Evolutionary conservation across 2,113 vertebrate species (phyloP), one percentile per base, ranked within the genome.

Genomic region (Coregonus clupeaformis): DNA sequence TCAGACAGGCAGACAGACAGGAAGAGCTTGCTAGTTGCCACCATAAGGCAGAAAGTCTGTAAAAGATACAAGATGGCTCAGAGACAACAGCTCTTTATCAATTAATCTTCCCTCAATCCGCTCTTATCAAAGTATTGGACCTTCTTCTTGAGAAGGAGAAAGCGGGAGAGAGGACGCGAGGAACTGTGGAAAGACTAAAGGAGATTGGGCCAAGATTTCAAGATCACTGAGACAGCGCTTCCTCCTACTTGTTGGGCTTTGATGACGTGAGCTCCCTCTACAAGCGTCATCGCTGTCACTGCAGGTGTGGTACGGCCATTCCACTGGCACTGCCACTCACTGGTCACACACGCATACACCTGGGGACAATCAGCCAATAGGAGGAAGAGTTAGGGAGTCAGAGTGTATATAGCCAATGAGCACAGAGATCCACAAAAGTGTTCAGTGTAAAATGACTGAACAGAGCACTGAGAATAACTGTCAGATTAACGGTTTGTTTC

Each of bases 251-350:
- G 87, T 60, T 90, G 87, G 42, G 93, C 92, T 25, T 92, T 93
- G 74, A 97, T 83, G 3, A 96, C 89, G 79, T 93, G 83, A 6
- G 6, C 1, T 0, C 83, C 87, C 20, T 64, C 22, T 0, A 77
- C 80, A 27, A n/a, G 80, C 6, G 0, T 82, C 45, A 63, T 91
- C 73, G 1, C 27, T 57, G 78, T 98, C 95, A 47, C 93, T 94
- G 80, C 97, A 99, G 78, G 87, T 91, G 60, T 95, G 94, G 55
- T 89, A 89, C 29, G 80, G 77, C 93, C 91, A 83, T 94, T 92
- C 97, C 97, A 99, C 88, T 97, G 96, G 80, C 97, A 99, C 68
- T 94, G 91, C 97, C 97, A 99, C 69, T 88, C 83, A 86, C 95
- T 97, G 87, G 92, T 97, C 80, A 97, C 93, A 81, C 97, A 99